Evolutionary conservation across 2,797 vertebrate species (phyloP).

Genomic region (Hippopotamyrus pictus): DNA sequence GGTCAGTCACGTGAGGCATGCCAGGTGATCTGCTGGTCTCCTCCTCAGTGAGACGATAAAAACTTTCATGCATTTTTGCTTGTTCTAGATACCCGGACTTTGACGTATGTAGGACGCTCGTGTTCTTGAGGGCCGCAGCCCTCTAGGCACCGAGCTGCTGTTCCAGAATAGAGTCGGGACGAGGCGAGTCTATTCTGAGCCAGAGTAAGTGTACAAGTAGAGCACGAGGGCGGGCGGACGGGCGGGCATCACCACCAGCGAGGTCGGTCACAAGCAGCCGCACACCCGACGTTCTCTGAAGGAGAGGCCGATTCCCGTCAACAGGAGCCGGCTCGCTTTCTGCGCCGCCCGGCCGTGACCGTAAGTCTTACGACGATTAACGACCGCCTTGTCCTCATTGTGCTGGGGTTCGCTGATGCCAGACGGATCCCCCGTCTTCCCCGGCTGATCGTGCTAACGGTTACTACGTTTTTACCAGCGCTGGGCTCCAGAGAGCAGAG

Average conservation of each 20-base stretch:
- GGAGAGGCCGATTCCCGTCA: slow-evolving; percentile 6
- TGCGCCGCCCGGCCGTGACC: slow-evolving; percentile 43
- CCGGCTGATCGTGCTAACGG: not conserved
- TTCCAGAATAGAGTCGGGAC: not conserved
- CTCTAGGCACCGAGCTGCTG: not conserved
- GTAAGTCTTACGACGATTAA: slow-evolving; percentile 36
- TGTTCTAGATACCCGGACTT: not conserved
- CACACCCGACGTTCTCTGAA: not conserved
- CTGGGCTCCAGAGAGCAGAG: not conserved
- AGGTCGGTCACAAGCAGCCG: not conserved
- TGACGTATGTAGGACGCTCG: not conserved
- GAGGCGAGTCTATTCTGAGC: not conserved
- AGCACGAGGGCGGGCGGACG: not conserved
- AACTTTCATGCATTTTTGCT: not conserved
- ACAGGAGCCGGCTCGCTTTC: slow-evolving; percentile 46
- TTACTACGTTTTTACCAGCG: not conserved
- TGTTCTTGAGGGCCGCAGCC: not conserved
- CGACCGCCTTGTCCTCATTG: slow-evolving; percentile 28
- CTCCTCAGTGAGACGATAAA: not conserved
- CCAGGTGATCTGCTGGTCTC: not conserved
- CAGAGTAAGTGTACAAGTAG: not conserved
- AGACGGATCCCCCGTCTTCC: not conserved
- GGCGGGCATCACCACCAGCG: not conserved
- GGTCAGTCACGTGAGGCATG: not conserved
- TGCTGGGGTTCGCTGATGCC: not conserved